Percentiles rank a stretch among this genome's conserved stretches.
These are phyloP conservation scores for Camponotus vicinus DNA, from an alignment of 1,140 invertebrate genomes.

Conservation along the genomic window DNA sequence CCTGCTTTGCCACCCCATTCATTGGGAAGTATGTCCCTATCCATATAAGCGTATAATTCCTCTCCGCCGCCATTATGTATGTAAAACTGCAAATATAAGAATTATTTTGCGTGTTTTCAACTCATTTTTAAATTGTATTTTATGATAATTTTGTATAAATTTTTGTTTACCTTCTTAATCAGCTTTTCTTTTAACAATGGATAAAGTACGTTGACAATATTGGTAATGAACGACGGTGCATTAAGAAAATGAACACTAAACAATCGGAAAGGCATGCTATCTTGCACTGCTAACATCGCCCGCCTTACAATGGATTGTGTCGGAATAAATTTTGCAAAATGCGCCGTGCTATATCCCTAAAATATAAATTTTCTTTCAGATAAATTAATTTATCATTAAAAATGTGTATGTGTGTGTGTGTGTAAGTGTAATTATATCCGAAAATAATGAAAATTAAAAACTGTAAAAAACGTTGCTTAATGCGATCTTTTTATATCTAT, in stretches of 20 bases:
- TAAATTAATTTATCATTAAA: background rate
- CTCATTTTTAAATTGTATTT: conserved; percentile 9
- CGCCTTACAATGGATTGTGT: conserved; percentile 80
- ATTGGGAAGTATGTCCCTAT: conserved; percentile 84
- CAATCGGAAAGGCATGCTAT: conserved; percentile 84
- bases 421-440: background rate
- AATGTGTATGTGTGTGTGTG: background rate
- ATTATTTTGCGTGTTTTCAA: background rate
- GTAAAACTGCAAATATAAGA: conserved; percentile 73
- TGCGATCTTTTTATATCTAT: background rate
- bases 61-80: conserved; percentile 79
- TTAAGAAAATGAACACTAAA: conserved; percentile 81
- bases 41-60: conserved; percentile 82
- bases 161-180: conserved; percentile 80
- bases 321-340: conserved; percentile 82
- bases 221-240: conserved; percentile 81
- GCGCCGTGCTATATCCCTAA: conserved; percentile 80
- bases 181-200: conserved; percentile 83
- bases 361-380: conserved; percentile 16
- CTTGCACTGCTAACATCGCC: conserved; percentile 83
- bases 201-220: conserved; percentile 81
- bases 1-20: conserved; percentile 86
- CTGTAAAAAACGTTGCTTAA: background rate
- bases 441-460: background rate
- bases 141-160: background rate